Percentiles rank a stretch among this genome's conserved stretches.
These are phyloP conservation scores for Bombus sibiricus DNA, from an alignment of 1,140 invertebrate genomes.

Conservation along the genomic window DNA sequence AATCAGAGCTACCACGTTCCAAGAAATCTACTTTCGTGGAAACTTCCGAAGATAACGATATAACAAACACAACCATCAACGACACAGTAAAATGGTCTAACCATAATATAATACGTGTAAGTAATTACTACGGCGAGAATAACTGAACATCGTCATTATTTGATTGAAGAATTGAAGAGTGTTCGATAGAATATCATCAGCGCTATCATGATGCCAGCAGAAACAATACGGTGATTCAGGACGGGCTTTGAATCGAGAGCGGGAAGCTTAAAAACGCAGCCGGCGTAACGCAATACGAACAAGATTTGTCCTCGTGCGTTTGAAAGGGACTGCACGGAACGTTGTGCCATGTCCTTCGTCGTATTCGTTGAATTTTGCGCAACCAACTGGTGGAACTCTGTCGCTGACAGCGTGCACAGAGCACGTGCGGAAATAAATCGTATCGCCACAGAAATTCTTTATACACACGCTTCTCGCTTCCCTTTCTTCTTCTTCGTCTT, in stretches of 20 bases:
- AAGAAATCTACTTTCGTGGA: no score
- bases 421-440: constrained; percentile 51
- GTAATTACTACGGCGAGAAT: not conserved
- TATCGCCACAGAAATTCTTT: constrained; percentile 11
- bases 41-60: no score
- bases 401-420: constrained; percentile 28
- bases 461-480: not conserved
- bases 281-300: constrained; percentile 42
- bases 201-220: not conserved
- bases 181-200: not conserved
- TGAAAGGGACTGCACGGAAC: constrained; percentile 59
- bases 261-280: constrained; percentile 52
- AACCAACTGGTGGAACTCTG: constrained; percentile 36
- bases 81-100: no score
- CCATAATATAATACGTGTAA: no score
- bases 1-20: no score
- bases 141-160: not conserved
- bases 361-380: constrained; percentile 68
- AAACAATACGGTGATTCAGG: constrained; percentile 39
- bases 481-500: not conserved
- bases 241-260: constrained; percentile 35
- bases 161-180: not conserved
- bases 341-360: constrained; percentile 62
- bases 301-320: constrained; percentile 62
- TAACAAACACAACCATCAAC: no score